These are phyloP conservation scores for Nomada fucata DNA, from an alignment of 2,888 invertebrate species.

Conservation along the genomic window DNA sequence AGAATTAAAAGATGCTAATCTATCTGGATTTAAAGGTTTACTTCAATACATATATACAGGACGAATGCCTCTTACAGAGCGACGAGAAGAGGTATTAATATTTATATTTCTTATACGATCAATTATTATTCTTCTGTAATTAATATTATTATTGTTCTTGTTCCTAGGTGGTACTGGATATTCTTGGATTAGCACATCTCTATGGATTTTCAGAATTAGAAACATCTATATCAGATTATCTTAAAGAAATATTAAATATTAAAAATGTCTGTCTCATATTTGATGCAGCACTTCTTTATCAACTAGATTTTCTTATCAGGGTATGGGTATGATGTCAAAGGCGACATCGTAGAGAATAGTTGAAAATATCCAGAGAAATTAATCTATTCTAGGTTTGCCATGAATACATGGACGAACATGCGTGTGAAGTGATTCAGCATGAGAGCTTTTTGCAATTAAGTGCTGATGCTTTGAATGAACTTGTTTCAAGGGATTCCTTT, in stretches of 20 bases:
- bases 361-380: slow-evolving; percentile 38
- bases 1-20: slow-evolving; percentile 92
- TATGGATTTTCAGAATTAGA: slow-evolving; percentile 98
- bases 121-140: slow-evolving; percentile 3
- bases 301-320: slow-evolving; percentile 85
- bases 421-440: slow-evolving; percentile 92
- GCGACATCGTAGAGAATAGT: slow-evolving; percentile 7
- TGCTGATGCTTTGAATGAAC: slow-evolving; percentile 92
- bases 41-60: slow-evolving; percentile 98
- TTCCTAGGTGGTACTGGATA: slow-evolving; percentile 84
- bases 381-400: slow-evolving; percentile 89
- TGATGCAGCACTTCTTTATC: slow-evolving; percentile 93
- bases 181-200: slow-evolving; percentile 95
- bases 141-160: not conserved
- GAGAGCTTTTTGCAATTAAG: slow-evolving; percentile 94
- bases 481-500: slow-evolving; percentile 96
- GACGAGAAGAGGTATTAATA: slow-evolving; percentile 85
- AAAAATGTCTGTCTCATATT: slow-evolving; percentile 97
- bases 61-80: slow-evolving; percentile 86
- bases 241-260: slow-evolving; percentile 93
- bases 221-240: slow-evolving; percentile 95
- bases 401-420: slow-evolving; percentile 95
- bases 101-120: not conserved
- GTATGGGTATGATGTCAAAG: slow-evolving; percentile 59
- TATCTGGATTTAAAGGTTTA: slow-evolving; percentile 94